These are phyloP conservation scores for Drosophila dives DNA, from an alignment of 2,888 invertebrate genomes.

Conservation along the genomic window DNA sequence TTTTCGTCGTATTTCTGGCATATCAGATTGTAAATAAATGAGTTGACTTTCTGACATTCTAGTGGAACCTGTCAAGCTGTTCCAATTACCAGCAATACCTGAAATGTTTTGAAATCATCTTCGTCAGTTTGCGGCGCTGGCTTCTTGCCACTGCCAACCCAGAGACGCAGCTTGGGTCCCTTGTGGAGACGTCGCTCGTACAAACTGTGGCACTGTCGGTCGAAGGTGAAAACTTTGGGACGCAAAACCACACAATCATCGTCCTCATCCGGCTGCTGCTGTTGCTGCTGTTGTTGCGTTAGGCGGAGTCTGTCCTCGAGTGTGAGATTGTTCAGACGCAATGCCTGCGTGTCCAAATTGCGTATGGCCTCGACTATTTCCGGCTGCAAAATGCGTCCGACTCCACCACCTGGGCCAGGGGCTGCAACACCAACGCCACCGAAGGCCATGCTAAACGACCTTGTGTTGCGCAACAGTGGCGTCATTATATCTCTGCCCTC, in stretches of 20 bases:
- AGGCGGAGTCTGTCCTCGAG: slow-evolving; percentile 45
- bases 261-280: slow-evolving; percentile 34
- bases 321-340: slow-evolving; percentile 80
- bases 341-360: slow-evolving; percentile 77
- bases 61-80: slow-evolving; percentile 32
- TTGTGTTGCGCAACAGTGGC: slow-evolving; percentile 72
- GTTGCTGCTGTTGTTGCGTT: slow-evolving; percentile 12
- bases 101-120: slow-evolving; percentile 57
- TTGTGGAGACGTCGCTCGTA: slow-evolving; percentile 80
- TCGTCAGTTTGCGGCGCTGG: slow-evolving; percentile 41
- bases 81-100: slow-evolving; percentile 55
- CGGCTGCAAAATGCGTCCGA: slow-evolving; percentile 72
- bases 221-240: slow-evolving; percentile 49
- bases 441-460: slow-evolving; percentile 60
- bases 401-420: slow-evolving; percentile 6
- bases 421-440: not conserved
- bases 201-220: slow-evolving; percentile 59
- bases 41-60: not conserved
- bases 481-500: slow-evolving; percentile 85
- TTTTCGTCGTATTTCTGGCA: not conserved
- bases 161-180: slow-evolving; percentile 77
- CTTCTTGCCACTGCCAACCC: slow-evolving; percentile 56
- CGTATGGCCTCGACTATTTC: slow-evolving; percentile 82
- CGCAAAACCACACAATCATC: slow-evolving; percentile 59
- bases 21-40: slow-evolving; percentile 32